A percentile compares a stretch with the other conserved stretches of the same genome.
Conservation (phyloP, 2,797 vertebrate genomes). For the Pygocentrus nattereri region DNA sequence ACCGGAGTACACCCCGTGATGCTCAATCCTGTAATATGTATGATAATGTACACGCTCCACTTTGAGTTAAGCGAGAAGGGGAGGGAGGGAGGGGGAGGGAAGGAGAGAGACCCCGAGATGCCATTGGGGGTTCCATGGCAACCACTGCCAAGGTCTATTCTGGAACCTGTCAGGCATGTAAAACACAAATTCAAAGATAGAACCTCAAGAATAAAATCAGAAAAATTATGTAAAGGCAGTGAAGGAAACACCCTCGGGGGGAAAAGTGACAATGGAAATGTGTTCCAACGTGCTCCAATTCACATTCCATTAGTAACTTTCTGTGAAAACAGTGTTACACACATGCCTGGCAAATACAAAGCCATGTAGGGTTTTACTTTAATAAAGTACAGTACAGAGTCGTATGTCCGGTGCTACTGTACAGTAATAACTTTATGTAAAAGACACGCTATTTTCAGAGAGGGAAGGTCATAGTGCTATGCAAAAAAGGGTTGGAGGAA, state of each 20-base stretch:
- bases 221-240: neutral
- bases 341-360: neutral
- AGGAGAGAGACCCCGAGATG: neutral
- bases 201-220: neutral
- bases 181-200: conserved; percentile 13
- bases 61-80: neutral
- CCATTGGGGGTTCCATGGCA: conserved; percentile 28
- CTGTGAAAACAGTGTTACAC: neutral
- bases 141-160: conserved; percentile 24
- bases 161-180: neutral
- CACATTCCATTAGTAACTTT: conserved; percentile 6
- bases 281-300: neutral
- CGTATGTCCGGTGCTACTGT: neutral
- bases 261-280: neutral
- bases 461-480: too few relatives aligned
- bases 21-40: neutral
- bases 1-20: neutral
- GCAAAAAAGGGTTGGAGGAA: too few relatives aligned
- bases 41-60: neutral
- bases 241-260: neutral
- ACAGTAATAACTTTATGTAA: neutral
- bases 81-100: neutral
- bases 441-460: too few relatives aligned
- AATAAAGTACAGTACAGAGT: neutral
- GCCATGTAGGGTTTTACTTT: neutral